A percentile compares a stretch with the other conserved stretches of the same genome.
phyloP scores from a whole-genome alignment of 2,113 vertebrate genomes.

The Myrmecophaga tridactyla region DNA sequence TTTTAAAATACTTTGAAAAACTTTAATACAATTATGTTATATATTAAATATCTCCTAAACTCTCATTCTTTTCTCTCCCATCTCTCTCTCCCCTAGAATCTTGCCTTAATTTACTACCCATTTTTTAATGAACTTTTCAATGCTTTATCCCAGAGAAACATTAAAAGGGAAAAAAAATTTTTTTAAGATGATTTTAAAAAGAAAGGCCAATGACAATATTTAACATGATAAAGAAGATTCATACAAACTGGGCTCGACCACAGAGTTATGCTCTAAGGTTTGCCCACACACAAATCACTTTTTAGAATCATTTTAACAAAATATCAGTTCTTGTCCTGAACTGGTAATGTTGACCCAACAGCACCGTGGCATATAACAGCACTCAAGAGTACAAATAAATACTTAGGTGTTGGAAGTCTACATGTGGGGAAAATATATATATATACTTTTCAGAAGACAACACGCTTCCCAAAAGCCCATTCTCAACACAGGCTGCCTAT shows the following conservation, averaged over 20 bases:
- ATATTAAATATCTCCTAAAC: constrained; percentile 79
- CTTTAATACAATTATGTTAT: constrained; percentile 70
- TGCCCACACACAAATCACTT: background rate
- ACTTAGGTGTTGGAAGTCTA: background rate
- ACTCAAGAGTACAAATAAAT: background rate
- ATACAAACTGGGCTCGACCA: background rate
- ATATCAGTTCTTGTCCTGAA: background rate
- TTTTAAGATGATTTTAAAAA: background rate
- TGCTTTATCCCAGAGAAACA: constrained; percentile 33
- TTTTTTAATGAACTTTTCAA: background rate
- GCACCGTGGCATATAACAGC: background rate
- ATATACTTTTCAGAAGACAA: background rate
- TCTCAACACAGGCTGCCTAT: background rate
- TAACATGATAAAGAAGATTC: background rate
- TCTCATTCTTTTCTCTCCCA: background rate
- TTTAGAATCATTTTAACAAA: background rate
- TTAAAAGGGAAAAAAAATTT: background rate
- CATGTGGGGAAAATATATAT: background rate
- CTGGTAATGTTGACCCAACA: background rate
- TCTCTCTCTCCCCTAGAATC: background rate
- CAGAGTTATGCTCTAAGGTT: background rate
- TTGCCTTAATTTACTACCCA: background rate
- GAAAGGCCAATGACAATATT: background rate
- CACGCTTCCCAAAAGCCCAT: background rate
- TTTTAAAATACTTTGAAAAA: constrained; percentile 75